Evolutionary conservation across 2,888 invertebrate genomes (phyloP), one percentile per base, ranked within the genome.

Genomic region (Baronia brevicornis): DNA sequence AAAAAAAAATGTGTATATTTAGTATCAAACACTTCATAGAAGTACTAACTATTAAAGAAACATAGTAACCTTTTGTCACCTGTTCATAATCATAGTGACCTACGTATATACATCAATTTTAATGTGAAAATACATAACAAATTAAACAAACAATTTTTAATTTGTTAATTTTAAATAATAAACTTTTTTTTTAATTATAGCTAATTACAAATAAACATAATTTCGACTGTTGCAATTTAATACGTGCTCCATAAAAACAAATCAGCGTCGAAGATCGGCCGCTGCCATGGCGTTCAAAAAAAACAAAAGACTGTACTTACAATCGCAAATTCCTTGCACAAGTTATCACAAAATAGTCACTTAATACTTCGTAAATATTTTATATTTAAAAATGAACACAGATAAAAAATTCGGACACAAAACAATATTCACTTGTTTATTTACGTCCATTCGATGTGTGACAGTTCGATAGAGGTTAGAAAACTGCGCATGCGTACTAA

Each of bases 401-500:
- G 51, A 47, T 46, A 51, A 40, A 38, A 34, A 44, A 55, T 60
- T 51, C 47, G 56, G 60, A 67, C 77, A 55, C 59, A 52, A 54
- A 52, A 54, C 44, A 22, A 33, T 24, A 40, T 54, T 62, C 77
- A 77, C 73, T 77, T 73, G 69, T 74, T 74, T 79, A 70, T 74
- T 78, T 78, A 73, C 74, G 66, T 69, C 60, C 56, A 58, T 61
- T 65, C 64, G 63, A 62, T 63, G 57, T 60, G 58, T 68, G 72
- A 69, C 70, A 68, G 66, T 61, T 53, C 58, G 23, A 14, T 34
- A 31, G 22, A 36, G 35, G 62, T 43, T 51, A 44, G 40, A 45
- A 42, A 28, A 49, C 37, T 29, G 48, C 80, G 78, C 78, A 74
- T 75, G 79, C 82, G 80, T 63, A 59, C 23, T 44, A 7, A 35